These are phyloP conservation scores for Drosophila athabasca DNA, from an alignment of 1,140 invertebrate genomes.

Conservation along the genomic window DNA sequence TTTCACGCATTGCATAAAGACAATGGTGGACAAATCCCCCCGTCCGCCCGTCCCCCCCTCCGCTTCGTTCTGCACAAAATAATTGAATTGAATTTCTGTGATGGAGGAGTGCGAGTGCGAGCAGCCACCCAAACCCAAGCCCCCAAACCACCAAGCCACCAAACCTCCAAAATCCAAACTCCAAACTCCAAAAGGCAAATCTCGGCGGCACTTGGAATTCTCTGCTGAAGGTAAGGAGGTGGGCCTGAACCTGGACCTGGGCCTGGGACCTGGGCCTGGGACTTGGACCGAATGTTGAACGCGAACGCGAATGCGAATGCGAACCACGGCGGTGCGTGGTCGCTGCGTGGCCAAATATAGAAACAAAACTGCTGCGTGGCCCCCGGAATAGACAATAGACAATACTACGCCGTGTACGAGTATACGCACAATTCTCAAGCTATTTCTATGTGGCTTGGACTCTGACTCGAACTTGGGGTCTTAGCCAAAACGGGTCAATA, in stretches of 20 bases:
- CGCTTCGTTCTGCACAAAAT: conserved; percentile 31
- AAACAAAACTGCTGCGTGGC: conserved; percentile 46
- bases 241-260: conserved; percentile 11
- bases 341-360: conserved; percentile 52
- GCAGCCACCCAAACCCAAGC: conserved; percentile 14
- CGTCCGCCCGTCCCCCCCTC: neutral
- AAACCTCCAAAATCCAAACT: neutral
- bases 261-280: conserved; percentile 12
- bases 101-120: conserved; percentile 44
- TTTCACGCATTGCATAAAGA: conserved; percentile 71
- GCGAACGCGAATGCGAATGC: conserved; percentile 20
- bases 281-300: neutral
- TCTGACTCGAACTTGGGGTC: conserved; percentile 1
- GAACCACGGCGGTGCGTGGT: conserved; percentile 62
- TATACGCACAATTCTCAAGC: conserved; percentile 69
- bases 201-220: conserved; percentile 56
- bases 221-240: too few relatives aligned
- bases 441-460: neutral
- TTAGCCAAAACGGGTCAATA: conserved; percentile 50
- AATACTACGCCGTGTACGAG: conserved; percentile 33
- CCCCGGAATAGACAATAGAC: conserved; percentile 66
- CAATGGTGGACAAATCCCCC: conserved; percentile 66
- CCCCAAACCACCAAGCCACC: neutral
- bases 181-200: conserved; percentile 61
- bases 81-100: conserved; percentile 72